Evolutionary conservation across 2,113 vertebrate genomes (phyloP), one percentile per base, ranked within the genome.

Genomic region (Ciconia stormi): DNA sequence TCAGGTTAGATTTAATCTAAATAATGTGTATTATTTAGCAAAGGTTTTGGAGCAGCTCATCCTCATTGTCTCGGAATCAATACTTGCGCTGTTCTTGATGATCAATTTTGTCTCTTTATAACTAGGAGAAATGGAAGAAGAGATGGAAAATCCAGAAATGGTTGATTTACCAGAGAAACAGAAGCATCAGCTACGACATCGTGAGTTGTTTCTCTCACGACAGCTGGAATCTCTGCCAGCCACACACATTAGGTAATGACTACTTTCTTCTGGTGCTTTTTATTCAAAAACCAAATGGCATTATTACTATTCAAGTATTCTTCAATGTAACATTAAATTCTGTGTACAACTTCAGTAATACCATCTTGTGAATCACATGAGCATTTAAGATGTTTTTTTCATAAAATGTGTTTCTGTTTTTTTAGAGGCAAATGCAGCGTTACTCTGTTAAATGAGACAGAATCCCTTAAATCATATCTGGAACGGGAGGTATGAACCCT

Each of bases 341-440:
- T 53, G 13, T 82, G 59, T 70, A 46, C 21, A 61, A 8, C 58
- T 79, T 87, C 30, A 76, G 8, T 71, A 79, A 70, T 58, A 20
- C 17, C 30, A 38, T 90, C 42, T 78, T 93, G 32, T 95, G 78
- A 87, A 72, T 74, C 50, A 40, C 38, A 14, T 17, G 19, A 91
- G 30, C 65, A 8, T 89, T 78, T 80, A 59, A 73, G 53, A 61
- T 73, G 16, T 52, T 38, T 89, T 89, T 56, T 90, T 94, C 67
- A 90, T 88, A 69, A 90, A 80, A 69, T 11, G 6, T 82, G 11
- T 96, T 73, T 92, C 27, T 97, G 17, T 82, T 70, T 85, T 97
- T 97, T 81, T 96, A 99, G 99, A 97, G 99, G 99, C 83, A 99
- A 99, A 97, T 99, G 99, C 98, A 99, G 99, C 5, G 99, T 99